These are phyloP conservation scores for Clarias platycephalus DNA, from an alignment of 2,797 vertebrate species.

Conservation along the genomic window DNA sequence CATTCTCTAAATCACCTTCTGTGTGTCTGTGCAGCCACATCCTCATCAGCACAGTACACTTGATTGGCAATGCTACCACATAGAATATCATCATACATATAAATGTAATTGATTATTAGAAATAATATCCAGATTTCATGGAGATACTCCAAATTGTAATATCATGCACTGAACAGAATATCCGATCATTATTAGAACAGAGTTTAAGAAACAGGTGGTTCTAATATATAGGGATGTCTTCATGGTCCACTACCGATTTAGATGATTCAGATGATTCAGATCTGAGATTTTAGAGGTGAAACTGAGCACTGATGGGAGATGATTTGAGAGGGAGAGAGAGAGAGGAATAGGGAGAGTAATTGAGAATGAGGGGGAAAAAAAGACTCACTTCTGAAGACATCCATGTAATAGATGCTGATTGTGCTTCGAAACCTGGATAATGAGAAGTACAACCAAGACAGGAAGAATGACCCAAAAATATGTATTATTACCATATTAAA, in stretches of 20 bases:
- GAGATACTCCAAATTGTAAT: constrained; percentile 73
- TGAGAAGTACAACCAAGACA: constrained; percentile 57
- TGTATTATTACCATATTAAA: constrained; percentile 48
- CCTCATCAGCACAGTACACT: constrained; percentile 44
- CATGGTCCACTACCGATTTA: constrained; percentile 60
- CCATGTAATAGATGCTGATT: constrained; percentile 79
- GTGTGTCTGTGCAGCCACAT: constrained; percentile 42
- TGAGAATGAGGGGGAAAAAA: constrained; percentile 52
- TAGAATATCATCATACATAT: constrained; percentile 61
- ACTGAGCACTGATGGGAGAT: constrained; percentile 67
- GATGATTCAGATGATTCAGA: constrained; percentile 75
- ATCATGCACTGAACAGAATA: constrained; percentile 68
- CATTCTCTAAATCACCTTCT: constrained; percentile 44
- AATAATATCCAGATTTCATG: constrained; percentile 72
- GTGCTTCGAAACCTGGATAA: constrained; percentile 62
- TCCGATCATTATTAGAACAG: constrained; percentile 72
- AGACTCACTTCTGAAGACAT: constrained; percentile 64
- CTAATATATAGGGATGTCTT: constrained; percentile 69
- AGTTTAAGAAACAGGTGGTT: constrained; percentile 79
- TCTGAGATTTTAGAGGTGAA: constrained; percentile 77
- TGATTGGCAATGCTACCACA: constrained; percentile 56
- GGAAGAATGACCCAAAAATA: constrained; percentile 60
- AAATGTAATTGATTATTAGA: constrained; percentile 71
- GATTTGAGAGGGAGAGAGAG: constrained; percentile 62
- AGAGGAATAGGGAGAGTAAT: background rate